phyloP scores from a whole-genome alignment of 1,140 invertebrate species.

The Drosophila nasuta region DNA sequence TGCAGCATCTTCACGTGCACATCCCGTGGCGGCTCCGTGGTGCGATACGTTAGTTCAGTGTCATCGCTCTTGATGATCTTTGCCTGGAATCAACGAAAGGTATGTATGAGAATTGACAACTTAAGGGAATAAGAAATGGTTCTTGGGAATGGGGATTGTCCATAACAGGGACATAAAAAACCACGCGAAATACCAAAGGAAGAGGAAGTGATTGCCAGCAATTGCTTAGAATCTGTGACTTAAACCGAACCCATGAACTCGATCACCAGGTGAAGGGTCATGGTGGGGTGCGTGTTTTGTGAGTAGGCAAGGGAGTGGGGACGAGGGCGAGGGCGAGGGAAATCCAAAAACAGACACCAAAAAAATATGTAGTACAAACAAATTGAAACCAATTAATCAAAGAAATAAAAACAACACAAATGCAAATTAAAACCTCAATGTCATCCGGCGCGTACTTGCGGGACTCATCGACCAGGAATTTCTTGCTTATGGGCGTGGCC shows the following conservation, averaged over 20 bases:
- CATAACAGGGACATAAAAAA: not conserved
- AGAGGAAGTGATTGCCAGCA: not conserved
- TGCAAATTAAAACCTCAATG: constrained; percentile 76
- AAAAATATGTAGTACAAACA: constrained; percentile 31
- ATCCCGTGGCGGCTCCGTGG: constrained; percentile 88
- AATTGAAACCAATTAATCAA: constrained; percentile 42
- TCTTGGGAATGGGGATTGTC: not conserved
- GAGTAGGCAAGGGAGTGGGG: constrained; percentile 6
- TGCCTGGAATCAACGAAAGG: constrained; percentile 59
- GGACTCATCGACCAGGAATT: constrained; percentile 74
- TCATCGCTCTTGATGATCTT: constrained; percentile 77
- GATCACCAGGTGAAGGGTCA: constrained; percentile 3
- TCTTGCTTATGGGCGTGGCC: constrained; percentile 70
- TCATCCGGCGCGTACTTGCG: constrained; percentile 80
- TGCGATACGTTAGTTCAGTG: constrained; percentile 89
- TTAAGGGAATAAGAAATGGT: not conserved
- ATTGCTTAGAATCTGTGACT: not conserved
- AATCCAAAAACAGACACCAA: constrained; percentile 34
- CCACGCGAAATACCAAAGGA: constrained; percentile 7
- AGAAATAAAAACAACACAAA: constrained; percentile 49
- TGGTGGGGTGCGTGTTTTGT: constrained; percentile 30
- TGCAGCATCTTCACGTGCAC: constrained; percentile 90
- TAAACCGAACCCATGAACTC: not conserved
- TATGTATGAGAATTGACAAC: not conserved
- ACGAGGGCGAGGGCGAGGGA: not conserved